Evolutionary conservation across 2,888 invertebrate species (phyloP), one percentile per base, ranked within the genome.

Genomic region (Teleiodes luculella): DNA sequence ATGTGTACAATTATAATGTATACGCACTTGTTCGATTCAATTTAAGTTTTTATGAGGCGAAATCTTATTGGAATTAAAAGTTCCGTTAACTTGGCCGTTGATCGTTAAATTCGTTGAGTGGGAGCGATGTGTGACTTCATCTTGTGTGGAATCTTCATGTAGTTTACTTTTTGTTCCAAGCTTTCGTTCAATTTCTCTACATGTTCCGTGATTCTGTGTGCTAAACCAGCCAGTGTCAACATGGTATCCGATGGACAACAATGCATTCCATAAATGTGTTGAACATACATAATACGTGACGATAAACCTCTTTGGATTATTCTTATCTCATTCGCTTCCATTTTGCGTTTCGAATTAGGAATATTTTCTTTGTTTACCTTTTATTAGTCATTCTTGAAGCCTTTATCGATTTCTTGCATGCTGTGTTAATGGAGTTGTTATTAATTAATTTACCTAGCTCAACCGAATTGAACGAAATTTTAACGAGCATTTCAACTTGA

Each of bases 121-220:
- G 74, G 73, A 75, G 72, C 68, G 74, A 68, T 61, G 43, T 43
- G 73, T 78, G 75, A 76, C 70, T 79, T 78, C 72, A 78, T 76
- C 64, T 58, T 57, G 66, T 61, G 24, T 62, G 66, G 24, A 41
- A 35, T 14, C 16, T 35, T 11, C 41, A 51, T 28, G 10, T 41
- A 16, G 31, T 50, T 37, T 13, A 11, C 35, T 33, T 48, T n/a
- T 18, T 8, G 37, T 11, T 11, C 35, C 20, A 49, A 49, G 36
- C 18, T 43, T 49, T 49, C 16, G 13, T 36, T 35, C 20, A 31
- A n/a, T n/a, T 47, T 47, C 33, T 33, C 20, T 41, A 53, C 6
- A 3, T 24, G 24, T 24, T 24, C 24, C 24, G 24, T 6, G 24
- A 4, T 33, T 39, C 28, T 41, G 49, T 50, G 39, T 49, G 49